These are phyloP conservation scores for Panthera uncia DNA, from an alignment of 2,113 vertebrate genomes.

Conservation along the genomic window DNA sequence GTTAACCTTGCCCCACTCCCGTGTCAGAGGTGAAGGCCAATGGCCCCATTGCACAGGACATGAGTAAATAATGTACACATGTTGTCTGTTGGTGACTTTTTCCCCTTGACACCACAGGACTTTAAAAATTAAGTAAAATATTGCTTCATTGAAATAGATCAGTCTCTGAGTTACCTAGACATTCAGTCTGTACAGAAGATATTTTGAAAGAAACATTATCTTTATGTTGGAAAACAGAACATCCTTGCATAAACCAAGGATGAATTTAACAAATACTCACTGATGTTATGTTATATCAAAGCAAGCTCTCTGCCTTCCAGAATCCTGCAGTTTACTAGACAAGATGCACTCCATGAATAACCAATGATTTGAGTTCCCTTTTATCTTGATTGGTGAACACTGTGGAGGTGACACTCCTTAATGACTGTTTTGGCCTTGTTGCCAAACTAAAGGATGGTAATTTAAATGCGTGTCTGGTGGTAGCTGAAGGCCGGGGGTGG, in stretches of 20 bases:
- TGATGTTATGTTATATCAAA: background rate
- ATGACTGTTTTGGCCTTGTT: background rate
- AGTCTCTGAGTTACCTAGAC: background rate
- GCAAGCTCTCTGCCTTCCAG: background rate
- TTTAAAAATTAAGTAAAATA: background rate
- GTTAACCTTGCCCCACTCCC: background rate
- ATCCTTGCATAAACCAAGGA: background rate
- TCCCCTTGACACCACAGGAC: background rate
- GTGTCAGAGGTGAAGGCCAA: background rate
- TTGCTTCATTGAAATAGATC: background rate
- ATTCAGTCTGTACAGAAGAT: background rate
- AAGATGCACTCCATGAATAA: background rate
- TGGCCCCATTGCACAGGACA: background rate
- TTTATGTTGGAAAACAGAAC: background rate
- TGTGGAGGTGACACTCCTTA: background rate
- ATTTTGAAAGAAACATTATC: background rate
- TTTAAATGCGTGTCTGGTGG: background rate
- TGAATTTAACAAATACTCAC: background rate
- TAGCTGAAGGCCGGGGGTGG: accelerated
- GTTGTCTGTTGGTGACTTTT: background rate
- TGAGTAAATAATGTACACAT: background rate
- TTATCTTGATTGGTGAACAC: background rate
- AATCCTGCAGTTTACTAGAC: background rate
- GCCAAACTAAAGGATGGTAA: background rate
- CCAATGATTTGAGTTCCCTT: background rate